These are phyloP conservation scores for Cottoperca gobio DNA, from an alignment of 2,797 vertebrate species.

Conservation along the genomic window DNA sequence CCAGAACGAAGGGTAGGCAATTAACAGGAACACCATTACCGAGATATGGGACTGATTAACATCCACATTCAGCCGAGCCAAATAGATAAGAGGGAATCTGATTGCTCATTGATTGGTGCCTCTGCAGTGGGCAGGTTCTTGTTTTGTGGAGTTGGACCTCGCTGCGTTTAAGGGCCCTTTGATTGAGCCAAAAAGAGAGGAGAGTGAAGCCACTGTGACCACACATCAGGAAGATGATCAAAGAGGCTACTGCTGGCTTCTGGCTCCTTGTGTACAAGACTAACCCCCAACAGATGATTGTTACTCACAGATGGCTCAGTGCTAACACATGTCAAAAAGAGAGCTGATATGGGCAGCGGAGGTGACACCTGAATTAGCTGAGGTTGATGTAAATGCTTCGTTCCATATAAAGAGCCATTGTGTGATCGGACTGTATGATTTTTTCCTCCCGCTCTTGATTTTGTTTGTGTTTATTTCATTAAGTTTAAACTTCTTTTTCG, in stretches of 20 bases:
- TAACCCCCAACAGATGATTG: conserved; percentile 44
- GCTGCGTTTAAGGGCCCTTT: conserved; percentile 43
- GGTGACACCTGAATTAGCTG: conserved; percentile 16
- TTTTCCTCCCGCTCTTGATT: conserved; percentile 22
- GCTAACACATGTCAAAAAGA: conserved; percentile 18
- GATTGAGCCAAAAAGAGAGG: conserved; percentile 72
- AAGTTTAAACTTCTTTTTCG: conserved; percentile 1
- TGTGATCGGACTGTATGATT: neutral
- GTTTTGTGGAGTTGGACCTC: conserved; percentile 55
- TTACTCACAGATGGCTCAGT: conserved; percentile 21
- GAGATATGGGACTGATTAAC: conserved; percentile 72
- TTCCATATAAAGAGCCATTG: conserved; percentile 19
- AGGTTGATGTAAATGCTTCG: neutral
- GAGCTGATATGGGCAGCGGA: neutral
- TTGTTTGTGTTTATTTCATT: conserved; percentile 56
- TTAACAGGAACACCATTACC: conserved; percentile 75
- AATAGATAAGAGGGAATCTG: conserved; percentile 72
- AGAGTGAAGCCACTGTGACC: conserved; percentile 64
- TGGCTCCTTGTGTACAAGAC: conserved; percentile 26
- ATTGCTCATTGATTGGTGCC: conserved; percentile 70
- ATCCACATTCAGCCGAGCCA: conserved; percentile 57
- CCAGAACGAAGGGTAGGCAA: conserved; percentile 67
- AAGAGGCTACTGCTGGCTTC: conserved; percentile 48
- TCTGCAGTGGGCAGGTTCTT: conserved; percentile 42
- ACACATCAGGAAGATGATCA: conserved; percentile 67